phyloP scores from a whole-genome alignment of 2,797 vertebrate species.

The Streptopelia turtur region DNA sequence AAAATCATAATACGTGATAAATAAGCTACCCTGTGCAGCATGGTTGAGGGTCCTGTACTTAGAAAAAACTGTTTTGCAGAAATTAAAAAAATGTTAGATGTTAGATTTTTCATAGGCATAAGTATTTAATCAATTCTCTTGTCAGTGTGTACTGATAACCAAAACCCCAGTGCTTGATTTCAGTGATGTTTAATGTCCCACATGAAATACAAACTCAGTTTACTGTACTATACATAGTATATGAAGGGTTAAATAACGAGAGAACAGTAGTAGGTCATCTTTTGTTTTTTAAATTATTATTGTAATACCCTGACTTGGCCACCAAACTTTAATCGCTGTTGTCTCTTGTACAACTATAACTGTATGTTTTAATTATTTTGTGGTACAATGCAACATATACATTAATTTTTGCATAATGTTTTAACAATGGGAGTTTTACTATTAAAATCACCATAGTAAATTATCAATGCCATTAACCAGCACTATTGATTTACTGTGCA shows the following conservation, averaged over 20 bases:
- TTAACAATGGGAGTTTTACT: slow-evolving; percentile 60
- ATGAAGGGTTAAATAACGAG: slow-evolving; percentile 64
- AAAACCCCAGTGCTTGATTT: slow-evolving; percentile 4
- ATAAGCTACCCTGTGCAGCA: background rate
- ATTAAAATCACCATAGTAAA: slow-evolving; percentile 56
- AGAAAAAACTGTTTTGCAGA: background rate
- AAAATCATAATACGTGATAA: background rate
- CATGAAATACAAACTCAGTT: slow-evolving; percentile 59
- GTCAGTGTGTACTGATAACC: background rate
- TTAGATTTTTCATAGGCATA: background rate
- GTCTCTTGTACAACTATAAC: slow-evolving; percentile 61
- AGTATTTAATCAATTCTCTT: background rate
- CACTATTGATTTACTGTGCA: slow-evolving; percentile 43
- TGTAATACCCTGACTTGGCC: slow-evolving; percentile 49
- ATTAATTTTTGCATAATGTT: slow-evolving; percentile 54
- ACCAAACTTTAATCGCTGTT: slow-evolving; percentile 70
- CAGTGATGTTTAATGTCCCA: slow-evolving; percentile 47
- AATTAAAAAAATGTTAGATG: background rate
- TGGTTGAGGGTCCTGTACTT: background rate
- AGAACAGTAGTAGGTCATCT: slow-evolving; percentile 48
- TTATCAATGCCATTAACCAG: slow-evolving; percentile 49
- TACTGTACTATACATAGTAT: slow-evolving; percentile 30
- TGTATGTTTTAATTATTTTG: slow-evolving; percentile 66
- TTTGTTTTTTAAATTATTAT: background rate
- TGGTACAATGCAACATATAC: slow-evolving; percentile 44